A percentile compares a stretch with the other conserved stretches of the same genome.
Conservation (phyloP, 1,140 invertebrate genomes). For the Zaprionus vittiger region DNA sequence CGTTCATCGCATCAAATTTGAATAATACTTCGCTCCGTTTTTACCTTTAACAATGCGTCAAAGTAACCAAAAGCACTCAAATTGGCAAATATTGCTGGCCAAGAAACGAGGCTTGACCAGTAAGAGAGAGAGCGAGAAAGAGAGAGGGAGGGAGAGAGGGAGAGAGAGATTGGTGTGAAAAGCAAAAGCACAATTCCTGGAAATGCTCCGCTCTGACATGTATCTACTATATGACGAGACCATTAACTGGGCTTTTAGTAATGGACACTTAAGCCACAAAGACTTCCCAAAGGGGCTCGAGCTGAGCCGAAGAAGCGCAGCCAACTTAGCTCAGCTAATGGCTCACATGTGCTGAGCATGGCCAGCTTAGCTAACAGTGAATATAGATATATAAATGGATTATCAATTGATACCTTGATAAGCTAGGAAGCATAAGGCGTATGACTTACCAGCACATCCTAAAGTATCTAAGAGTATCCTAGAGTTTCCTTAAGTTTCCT, state of each 20-base stretch:
- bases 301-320: background rate
- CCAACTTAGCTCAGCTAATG: background rate
- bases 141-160: background rate
- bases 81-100: slow-evolving; percentile 59
- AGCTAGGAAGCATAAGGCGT: background rate
- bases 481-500: too few species aligned
- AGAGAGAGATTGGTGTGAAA: slow-evolving; percentile 59
- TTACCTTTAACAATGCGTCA: slow-evolving; percentile 54
- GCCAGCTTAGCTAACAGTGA: background rate
- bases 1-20: slow-evolving; percentile 59
- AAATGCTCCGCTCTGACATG: slow-evolving; percentile 44
- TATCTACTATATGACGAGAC: slow-evolving; percentile 40
- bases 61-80: slow-evolving; percentile 73
- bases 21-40: slow-evolving; percentile 54
- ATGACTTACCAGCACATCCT: rapidly evolving
- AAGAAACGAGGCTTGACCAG: slow-evolving; percentile 16
- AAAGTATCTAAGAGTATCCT: too few species aligned
- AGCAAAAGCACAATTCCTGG: slow-evolving; percentile 68
- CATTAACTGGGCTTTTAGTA: slow-evolving; percentile 60
- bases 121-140: background rate
- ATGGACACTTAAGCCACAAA: slow-evolving; percentile 49
- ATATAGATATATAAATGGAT: background rate
- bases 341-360: background rate
- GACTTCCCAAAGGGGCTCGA: background rate
- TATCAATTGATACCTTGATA: background rate